Base-by-base conservation (phyloP, 1,140 invertebrate genomes). In the Orussus abietinus region DNA sequence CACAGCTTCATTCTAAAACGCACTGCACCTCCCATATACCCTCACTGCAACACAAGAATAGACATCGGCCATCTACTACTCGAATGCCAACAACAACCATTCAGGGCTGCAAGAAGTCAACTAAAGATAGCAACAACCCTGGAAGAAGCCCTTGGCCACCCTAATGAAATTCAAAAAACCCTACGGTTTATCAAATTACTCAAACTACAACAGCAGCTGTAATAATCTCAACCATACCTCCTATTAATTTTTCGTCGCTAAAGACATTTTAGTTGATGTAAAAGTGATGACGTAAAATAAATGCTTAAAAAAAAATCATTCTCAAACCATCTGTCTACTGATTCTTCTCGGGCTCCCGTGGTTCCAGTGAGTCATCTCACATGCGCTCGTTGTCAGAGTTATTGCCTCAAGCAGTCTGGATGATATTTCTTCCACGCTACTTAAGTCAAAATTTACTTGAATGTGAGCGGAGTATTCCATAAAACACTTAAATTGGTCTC, bases 61-160 rank as follows among this genome's bases (percentile, higher is more conserved):
- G 17, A 35, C n/a, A 31, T 45, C 9, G 42, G 32, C n/a, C 36
- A 45, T 11, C 10, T 45, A 6, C 2, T 38, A 22, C 14, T 35
- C 7, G 17, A 39, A 10, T 45, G 43, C 31, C 22, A n/a, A 9
- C 12, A 39, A 26, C 9, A 5, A 26, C 9, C 11, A 28, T n/a
- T n/a, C n/a, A n/a, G n/a, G n/a, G 29, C 29, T 11, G 9, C 26
- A 12, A 21, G 18, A n/a, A 15, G 25, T 18, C 21, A 10, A 19
- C 19, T n/a, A 4, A 42, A 42, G 10, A 14, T 42, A 3, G 30
- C 40, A 19, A 42, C 15, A 1, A 33, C 18, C 4, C 12, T 42
- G 13, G 32, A 36, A 28, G 21, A 15, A 29, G 29, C 25, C 22
- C 26, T 37, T 9, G 38, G 22, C 14, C 20, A 18, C 13, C 4